Base-by-base conservation (phyloP, 2,888 invertebrate genomes). In the Rhagonycha lutea region DNA sequence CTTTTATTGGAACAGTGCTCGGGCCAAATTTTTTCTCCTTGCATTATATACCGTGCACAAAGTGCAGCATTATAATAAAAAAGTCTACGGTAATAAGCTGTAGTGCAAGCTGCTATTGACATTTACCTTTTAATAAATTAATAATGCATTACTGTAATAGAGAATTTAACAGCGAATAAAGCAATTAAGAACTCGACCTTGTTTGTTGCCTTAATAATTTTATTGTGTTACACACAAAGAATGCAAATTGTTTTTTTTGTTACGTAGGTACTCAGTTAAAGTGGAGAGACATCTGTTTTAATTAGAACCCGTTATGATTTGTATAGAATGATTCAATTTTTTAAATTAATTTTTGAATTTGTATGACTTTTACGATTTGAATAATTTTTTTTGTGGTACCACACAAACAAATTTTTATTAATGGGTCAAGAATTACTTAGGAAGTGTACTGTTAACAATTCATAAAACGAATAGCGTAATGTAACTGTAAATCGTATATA, bases 161-260 rank as follows among this genome's bases (percentile, higher is more conserved):
- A 47, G 47, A 67, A 70, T 60, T 67, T 47, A 62, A 63, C 32
- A 14, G 74, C 65, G 62, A 69, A 74, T 69, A 74, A 70, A 69
- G 74, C 74, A 74, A 74, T 74, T 74, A 74, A 65, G 67, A 32
- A 26, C 70, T 70, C 62, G 70, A 74, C 74, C 74, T 70, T 74
- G 74, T 74, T 74, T 74, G 70, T 60, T 47, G 47, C 47, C 47
- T 47, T 47, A 47, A 47, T 47, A 24, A 28, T 74, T 69, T 70
- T 70, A 74, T 74, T 69, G 69, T 70, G 70, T 67, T 74, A 74
- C 47, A 69, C 69, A 73, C 69, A 73, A 63, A 65, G 69, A 73
- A 63, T 65, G 26, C 68, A 69, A 73, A 47, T 47, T 47, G 47
- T 47, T 47, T 47, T 47, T 47, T 47, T 47, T 47, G 7, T 47